Evolutionary conservation across 2,113 vertebrate species (phyloP).

Genomic region (Recurvirostra avosetta): DNA sequence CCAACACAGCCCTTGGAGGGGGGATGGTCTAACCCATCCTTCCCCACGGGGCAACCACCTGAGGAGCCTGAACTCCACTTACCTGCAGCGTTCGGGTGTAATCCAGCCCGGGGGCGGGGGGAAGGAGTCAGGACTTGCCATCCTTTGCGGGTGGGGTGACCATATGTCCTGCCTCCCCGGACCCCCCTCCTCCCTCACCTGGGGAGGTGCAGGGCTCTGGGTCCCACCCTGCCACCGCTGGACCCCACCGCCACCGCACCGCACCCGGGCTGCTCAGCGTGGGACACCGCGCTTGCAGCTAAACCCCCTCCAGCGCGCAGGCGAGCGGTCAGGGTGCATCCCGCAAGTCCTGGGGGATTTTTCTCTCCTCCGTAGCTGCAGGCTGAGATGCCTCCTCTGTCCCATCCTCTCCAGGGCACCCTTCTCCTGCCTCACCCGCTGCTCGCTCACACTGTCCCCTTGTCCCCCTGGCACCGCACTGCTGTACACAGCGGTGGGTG

Average conservation of each 20-base stretch:
- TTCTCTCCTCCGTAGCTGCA: neutral
- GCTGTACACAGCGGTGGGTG: neutral
- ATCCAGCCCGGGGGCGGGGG: neutral
- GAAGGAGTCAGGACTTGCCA: neutral
- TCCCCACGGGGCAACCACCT: neutral
- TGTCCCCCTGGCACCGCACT: neutral
- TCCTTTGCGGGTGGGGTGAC: rapidly evolving
- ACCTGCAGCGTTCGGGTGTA: neutral
- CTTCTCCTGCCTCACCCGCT: neutral
- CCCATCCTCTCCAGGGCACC: neutral
- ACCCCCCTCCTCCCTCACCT: neutral
- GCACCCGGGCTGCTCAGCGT: rapidly evolving
- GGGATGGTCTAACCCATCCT: neutral
- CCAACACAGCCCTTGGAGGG: neutral
- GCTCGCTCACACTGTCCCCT: neutral
- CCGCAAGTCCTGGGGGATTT: neutral
- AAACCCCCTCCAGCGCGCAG: too few species aligned
- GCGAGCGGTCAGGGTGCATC: neutral
- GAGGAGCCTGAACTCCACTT: neutral
- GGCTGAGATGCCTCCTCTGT: neutral
- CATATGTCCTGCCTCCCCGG: neutral
- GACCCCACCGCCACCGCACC: neutral
- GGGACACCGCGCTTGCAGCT: neutral
- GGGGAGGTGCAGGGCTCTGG: neutral
- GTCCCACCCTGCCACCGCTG: neutral